Base-by-base conservation (phyloP, 1,140 invertebrate genomes). In the Colletes latitarsis region DNA sequence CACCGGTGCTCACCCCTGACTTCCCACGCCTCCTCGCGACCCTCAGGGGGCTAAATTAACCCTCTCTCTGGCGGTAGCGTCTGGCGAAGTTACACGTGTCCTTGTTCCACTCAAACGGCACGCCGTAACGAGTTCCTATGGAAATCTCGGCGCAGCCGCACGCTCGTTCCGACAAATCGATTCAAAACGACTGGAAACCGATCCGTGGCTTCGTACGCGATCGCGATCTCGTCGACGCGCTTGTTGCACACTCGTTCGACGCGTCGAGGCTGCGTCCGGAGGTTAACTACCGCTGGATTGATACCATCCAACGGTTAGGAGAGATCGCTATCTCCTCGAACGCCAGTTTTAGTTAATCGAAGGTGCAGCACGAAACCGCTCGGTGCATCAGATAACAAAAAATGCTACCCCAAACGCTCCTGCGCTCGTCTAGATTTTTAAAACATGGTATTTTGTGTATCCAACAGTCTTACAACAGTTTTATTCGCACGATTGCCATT, bases 1-100 rank as follows among this genome's bases (percentile, higher is more conserved):
- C 84, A 77, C 77, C 75, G 60, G 76, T 84, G 84, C 67, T 88
- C 83, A 85, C 85, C 85, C 88, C 86, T 88, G 88, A 89, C 88
- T 87, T 89, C 80, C 83, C 86, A 77, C 86, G 86, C 76, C 81
- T 83, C 74, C 14, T 30, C 17, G 21, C 71, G 57, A 77, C 82
- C 67, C 82, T 66, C 8, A 57, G 77, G 71, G 82, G 83, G 74
- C 83, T 87, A 82, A 87, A 90, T 89, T 89, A 90, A 90, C 85
- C 85, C 84, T 82, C 82, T 77, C 71, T 68, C 66, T 9, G 21
- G 49, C 57, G 77, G 73, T n/a, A 57, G 69, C 62, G 58, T 80
- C 84, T 88, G 73, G 77, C 80, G 46, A 69, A 66, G 46, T 70
- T 78, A 66, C 43, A 74, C 30, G 43, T 83, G 73, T 69, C 77